Base-by-base conservation (phyloP, 1,140 invertebrate genomes). In the Antheraea pernyi region DNA sequence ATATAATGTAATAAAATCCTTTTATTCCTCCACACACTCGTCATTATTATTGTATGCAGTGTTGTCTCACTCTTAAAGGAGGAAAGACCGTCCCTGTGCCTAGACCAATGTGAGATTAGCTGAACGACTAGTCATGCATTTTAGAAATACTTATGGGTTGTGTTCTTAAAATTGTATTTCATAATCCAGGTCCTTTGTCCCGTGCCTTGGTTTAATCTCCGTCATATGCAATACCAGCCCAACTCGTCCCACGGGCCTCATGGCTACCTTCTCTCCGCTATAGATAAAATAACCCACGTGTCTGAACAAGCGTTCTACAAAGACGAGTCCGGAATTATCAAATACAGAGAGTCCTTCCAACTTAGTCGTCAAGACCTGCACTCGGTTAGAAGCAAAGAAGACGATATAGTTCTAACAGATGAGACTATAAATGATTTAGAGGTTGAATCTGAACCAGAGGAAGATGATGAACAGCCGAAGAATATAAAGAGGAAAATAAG, bases 201-300 rank as follows among this genome's bases (percentile, higher is more conserved):
- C 7, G 73, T 70, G 2, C 77, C 88, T 4, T 91, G 89, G 89
- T 91, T 76, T 73, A 90, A 91, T 67, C 69, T 91, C 36, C 80
- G 87, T 6, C 86, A 88, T 65, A 82, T 83, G 88, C 86, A 91
- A 65, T 91, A 91, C 68, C 89, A 91, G 71, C 87, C 87, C 0
- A 91, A 89, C 72, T 77, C 84, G 0, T 69, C 80, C 8, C 82
- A 82, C 19, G 89, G 89, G 0, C 81, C 87, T 3, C 89, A 91
- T 70, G 82, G 84, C 0, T 91, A 91, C 71, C 18, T 85, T 1
- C 61, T 91, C 3, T 82, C 85, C 7, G 76, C 82, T 0, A 48
- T 65, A 18, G 82, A 83, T 1, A 76, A 75, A 39, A 81, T 87
- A n/a, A 63, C 68, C 0, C 62, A 65, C 2, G 71, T 84, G 0